Evolutionary conservation across 2,888 invertebrate species (phyloP).

Genomic region (Rhimphoctona megacephalus): DNA sequence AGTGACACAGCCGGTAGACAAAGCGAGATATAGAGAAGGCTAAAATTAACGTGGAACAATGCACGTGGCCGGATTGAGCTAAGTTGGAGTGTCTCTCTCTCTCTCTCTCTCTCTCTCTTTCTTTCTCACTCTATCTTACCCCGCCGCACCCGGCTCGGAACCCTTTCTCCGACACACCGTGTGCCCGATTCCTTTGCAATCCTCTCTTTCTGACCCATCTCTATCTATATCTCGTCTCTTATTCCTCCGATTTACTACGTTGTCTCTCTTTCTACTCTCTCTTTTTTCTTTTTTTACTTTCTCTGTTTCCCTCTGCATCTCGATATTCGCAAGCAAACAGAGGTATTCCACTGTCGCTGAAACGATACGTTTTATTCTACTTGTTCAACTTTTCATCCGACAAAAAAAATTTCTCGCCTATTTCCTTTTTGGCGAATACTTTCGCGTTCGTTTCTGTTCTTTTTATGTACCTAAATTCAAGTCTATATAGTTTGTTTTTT

Average conservation of each 20-base stretch:
- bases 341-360: background rate
- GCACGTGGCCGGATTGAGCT: conserved; percentile 82
- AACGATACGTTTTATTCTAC: conserved; percentile 24
- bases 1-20: conserved; percentile 77
- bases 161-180: conserved; percentile 68
- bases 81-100: conserved; percentile 74
- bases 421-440: no score
- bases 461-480: no score
- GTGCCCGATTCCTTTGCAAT: conserved; percentile 68
- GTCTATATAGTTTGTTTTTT: no score
- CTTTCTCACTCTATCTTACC: conserved; percentile 62
- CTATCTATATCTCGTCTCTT: conserved; percentile 52
- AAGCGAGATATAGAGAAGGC: conserved; percentile 78
- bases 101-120: conserved; percentile 57
- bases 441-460: no score
- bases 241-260: conserved; percentile 35
- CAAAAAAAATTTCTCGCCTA: conserved; percentile 9
- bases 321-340: conserved; percentile 46
- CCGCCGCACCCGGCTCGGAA: conserved; percentile 66
- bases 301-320: conserved; percentile 56
- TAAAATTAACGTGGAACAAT: conserved; percentile 84
- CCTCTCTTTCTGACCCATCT: conserved; percentile 52
- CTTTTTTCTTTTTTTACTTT: conserved; percentile 33
- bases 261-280: conserved; percentile 4
- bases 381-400: conserved; percentile 54